Evolutionary conservation across 2,113 vertebrate species (phyloP).

Genomic region (Erinaceus europaeus): DNA sequence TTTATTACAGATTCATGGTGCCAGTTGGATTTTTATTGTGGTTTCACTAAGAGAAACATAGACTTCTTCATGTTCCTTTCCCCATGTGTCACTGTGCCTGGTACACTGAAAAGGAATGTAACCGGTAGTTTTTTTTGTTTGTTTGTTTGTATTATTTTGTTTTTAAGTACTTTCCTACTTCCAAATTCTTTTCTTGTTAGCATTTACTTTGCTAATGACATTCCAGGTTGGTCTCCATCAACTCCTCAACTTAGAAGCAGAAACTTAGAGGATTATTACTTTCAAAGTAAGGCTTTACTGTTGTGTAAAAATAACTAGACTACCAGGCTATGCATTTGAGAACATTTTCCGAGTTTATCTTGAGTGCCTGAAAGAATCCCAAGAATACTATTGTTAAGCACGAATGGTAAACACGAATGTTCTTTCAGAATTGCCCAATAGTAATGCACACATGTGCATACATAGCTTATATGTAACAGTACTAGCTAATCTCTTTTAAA

Average conservation of each 20-base stretch:
- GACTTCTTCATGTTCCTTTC: background rate
- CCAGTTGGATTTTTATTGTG: background rate
- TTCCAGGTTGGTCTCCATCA: background rate
- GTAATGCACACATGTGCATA: rapidly evolving
- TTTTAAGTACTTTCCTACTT: background rate
- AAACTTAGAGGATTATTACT: background rate
- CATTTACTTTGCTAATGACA: background rate
- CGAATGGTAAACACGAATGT: background rate
- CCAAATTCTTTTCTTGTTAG: background rate
- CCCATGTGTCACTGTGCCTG: background rate
- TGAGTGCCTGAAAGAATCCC: background rate
- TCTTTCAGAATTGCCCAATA: background rate
- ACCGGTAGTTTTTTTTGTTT: no score
- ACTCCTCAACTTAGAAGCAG: background rate
- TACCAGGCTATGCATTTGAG: background rate
- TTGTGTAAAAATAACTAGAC: background rate
- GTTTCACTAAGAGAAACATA: background rate
- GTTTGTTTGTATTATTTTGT: no score
- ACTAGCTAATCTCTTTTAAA: background rate
- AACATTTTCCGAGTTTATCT: background rate
- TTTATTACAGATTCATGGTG: background rate
- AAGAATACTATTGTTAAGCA: background rate
- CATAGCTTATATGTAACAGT: background rate
- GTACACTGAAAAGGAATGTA: background rate
- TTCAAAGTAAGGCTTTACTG: background rate